A percentile compares a stretch with the other conserved stretches of the same genome.
Evolutionary conservation across 2,888 invertebrate genomes (phyloP).

Genomic region (Eupithecia centaureata): DNA sequence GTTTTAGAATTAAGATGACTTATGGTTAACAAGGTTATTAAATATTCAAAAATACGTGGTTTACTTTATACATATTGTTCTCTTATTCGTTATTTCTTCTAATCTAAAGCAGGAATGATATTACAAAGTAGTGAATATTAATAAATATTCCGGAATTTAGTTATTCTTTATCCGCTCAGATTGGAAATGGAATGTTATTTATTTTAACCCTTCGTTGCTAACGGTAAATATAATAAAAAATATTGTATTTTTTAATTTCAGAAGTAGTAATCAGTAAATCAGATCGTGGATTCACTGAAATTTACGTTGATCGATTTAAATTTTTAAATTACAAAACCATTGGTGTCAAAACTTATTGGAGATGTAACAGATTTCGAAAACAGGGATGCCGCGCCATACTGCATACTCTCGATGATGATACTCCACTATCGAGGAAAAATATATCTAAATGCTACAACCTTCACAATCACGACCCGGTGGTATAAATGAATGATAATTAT

Average conservation of each 20-base stretch:
- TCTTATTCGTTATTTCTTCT: not conserved
- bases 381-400: conserved; percentile 16
- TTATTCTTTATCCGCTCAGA: not conserved
- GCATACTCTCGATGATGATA: conserved; percentile 16
- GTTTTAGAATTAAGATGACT: not conserved
- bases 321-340: not conserved
- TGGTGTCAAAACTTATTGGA: conserved; percentile 12
- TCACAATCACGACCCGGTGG: not conserved
- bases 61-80: not conserved
- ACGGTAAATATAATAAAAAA: not conserved
- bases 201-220: not conserved
- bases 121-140: not conserved
- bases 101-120: not conserved
- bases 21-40: too few relatives aligned
- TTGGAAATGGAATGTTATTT: not conserved
- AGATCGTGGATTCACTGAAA: conserved; percentile 1
- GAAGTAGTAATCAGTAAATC: not conserved
- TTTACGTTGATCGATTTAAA: conserved; percentile 1
- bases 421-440: not conserved
- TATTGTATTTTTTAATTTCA: not conserved
- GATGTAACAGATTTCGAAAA: conserved; percentile 4
- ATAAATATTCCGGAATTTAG: not conserved
- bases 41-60: not conserved
- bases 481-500: not conserved
- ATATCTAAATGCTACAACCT: conserved; percentile 1